phyloP scores from a whole-genome alignment of 2,888 invertebrate genomes.

The Athetis lepigone region DNA sequence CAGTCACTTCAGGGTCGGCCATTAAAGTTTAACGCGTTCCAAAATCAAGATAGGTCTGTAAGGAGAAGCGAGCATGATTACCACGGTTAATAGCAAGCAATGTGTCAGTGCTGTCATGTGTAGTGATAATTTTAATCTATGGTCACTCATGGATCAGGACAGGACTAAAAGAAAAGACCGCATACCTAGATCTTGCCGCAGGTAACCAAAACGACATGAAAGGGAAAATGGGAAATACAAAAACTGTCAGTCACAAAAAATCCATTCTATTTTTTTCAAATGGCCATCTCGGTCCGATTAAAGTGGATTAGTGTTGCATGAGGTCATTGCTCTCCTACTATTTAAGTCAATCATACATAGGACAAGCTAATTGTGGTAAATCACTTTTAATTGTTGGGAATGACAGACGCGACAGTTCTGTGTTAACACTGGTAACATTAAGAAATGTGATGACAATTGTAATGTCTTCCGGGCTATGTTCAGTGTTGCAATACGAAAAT shows the following conservation, averaged over 20 bases:
- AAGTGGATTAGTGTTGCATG: slow-evolving; percentile 42
- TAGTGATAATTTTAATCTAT: too few relatives aligned
- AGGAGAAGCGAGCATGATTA: too few relatives aligned
- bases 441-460: slow-evolving; percentile 30
- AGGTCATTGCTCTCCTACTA: slow-evolving; percentile 46
- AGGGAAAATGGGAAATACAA: background rate
- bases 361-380: slow-evolving; percentile 58
- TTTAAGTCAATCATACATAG: slow-evolving; percentile 43
- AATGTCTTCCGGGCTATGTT: slow-evolving; percentile 4
- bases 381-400: slow-evolving; percentile 55
- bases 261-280: background rate
- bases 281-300: slow-evolving; percentile 1
- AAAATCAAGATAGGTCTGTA: too few relatives aligned
- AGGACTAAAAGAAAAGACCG: too few relatives aligned
- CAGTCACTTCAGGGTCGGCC: too few relatives aligned
- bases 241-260: slow-evolving; percentile 2
- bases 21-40: too few relatives aligned
- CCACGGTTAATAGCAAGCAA: too few relatives aligned
- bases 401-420: slow-evolving; percentile 28
- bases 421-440: slow-evolving; percentile 17
- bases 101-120: too few relatives aligned
- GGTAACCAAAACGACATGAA: background rate
- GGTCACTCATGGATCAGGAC: too few relatives aligned
- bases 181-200: too few relatives aligned
- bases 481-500: background rate